Evolutionary conservation across 1,140 invertebrate species (phyloP).

Genomic region (Apocrypta bakeri): DNA sequence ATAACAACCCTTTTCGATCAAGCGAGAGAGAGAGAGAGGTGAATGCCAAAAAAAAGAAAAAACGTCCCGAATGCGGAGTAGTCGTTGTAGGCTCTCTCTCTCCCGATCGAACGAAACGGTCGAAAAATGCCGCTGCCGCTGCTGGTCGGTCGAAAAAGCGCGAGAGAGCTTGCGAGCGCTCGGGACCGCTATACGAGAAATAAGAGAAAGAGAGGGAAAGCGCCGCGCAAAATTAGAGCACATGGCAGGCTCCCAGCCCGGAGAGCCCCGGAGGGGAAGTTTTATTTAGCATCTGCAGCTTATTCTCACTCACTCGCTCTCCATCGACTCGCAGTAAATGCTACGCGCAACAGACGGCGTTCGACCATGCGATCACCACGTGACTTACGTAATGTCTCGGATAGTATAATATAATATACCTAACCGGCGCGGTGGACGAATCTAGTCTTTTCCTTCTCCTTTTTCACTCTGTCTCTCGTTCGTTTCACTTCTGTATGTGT

Average conservation of each 20-base stretch:
- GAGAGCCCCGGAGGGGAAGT: constrained; percentile 67
- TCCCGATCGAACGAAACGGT: constrained; percentile 15
- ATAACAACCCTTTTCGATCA: constrained; percentile 29
- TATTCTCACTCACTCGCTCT: constrained; percentile 19
- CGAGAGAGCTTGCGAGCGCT: constrained; percentile 15
- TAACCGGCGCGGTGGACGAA: neutral
- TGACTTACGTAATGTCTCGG: constrained; percentile 32
- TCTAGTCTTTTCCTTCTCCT: neutral
- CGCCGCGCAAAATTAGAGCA: constrained; percentile 69
- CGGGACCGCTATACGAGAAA: constrained; percentile 2
- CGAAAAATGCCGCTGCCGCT: constrained; percentile 4
- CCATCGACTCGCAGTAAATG: constrained; percentile 34
- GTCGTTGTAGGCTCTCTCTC: neutral
- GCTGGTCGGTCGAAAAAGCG: constrained; percentile 6
- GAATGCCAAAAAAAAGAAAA: neutral
- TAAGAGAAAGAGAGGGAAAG: constrained; percentile 29
- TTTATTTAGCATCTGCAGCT: constrained; percentile 71
- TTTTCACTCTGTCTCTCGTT: too few species aligned
- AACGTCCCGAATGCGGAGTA: neutral
- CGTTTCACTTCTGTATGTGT: neutral
- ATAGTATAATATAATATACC: neutral
- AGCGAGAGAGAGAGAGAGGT: constrained; percentile 17
- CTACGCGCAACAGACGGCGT: constrained; percentile 24
- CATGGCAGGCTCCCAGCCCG: constrained; percentile 68
- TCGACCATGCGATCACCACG: constrained; percentile 23